These are phyloP conservation scores for Entomobrya multifasciata DNA, from an alignment of 2,888 invertebrate genomes.

Conservation along the genomic window DNA sequence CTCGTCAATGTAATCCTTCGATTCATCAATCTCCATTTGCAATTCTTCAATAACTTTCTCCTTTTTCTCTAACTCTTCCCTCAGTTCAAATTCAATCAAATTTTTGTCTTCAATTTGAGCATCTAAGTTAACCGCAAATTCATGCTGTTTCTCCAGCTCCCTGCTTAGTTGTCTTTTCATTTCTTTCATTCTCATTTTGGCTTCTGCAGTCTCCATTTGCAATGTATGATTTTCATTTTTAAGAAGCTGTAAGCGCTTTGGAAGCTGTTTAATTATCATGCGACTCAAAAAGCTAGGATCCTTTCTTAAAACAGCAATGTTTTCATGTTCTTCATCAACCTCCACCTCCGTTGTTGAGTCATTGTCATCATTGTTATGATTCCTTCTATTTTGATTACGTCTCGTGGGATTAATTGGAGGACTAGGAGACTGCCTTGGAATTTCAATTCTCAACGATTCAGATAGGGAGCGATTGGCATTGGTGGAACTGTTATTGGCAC, in stretches of 20 bases:
- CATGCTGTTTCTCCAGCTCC: conserved; percentile 66
- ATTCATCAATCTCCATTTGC: conserved; percentile 72
- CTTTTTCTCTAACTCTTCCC: conserved; percentile 72
- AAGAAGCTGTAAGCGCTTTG: conserved; percentile 79
- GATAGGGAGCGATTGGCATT: conserved; percentile 37
- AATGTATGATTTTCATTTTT: conserved; percentile 79
- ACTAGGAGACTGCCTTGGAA: conserved; percentile 56
- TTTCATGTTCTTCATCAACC: conserved; percentile 32
- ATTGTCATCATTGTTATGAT: conserved; percentile 9
- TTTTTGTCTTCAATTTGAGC: conserved; percentile 70
- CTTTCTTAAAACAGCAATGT: conserved; percentile 32
- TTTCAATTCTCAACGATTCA: conserved; percentile 60
- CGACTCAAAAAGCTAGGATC: conserved; percentile 75
- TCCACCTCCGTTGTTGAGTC: conserved; percentile 28
- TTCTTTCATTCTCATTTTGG: conserved; percentile 73
- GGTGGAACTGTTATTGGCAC: conserved; percentile 19
- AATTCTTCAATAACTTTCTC: conserved; percentile 74
- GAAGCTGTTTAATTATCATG: conserved; percentile 80
- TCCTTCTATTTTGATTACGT: conserved; percentile 11
- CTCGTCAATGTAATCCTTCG: conserved; percentile 64
- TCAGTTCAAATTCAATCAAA: conserved; percentile 70
- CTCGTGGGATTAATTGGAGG: conserved; percentile 43
- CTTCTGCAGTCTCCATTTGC: conserved; percentile 76
- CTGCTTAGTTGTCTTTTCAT: conserved; percentile 61
- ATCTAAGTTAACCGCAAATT: conserved; percentile 59